These are phyloP conservation scores for Fulica atra DNA, from an alignment of 2,113 vertebrate genomes.

Conservation along the genomic window DNA sequence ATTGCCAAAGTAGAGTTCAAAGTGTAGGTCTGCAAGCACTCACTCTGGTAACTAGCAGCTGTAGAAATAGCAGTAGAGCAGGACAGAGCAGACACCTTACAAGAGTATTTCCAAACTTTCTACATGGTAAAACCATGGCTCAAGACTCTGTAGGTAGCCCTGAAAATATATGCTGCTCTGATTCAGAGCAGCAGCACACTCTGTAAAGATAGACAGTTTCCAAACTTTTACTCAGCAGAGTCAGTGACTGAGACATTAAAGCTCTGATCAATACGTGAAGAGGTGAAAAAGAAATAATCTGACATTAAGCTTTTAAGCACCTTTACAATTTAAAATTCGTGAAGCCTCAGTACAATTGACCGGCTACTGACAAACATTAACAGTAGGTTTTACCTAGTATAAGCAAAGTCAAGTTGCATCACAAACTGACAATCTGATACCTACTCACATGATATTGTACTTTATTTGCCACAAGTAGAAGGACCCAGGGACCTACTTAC, in stretches of 20 bases:
- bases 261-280: neutral
- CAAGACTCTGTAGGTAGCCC: neutral
- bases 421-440: neutral
- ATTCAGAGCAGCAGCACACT: neutral
- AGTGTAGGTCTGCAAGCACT: neutral
- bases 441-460: accelerated
- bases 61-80: neutral
- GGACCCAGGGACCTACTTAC: constrained; percentile 74
- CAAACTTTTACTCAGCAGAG: neutral
- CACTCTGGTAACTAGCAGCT: neutral
- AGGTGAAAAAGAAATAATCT: neutral
- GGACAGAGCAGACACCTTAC: neutral
- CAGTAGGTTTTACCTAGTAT: neutral
- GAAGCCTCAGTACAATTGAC: neutral
- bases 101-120: neutral
- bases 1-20: constrained; percentile 24
- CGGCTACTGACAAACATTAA: neutral
- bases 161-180: neutral
- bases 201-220: neutral
- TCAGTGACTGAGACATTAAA: neutral
- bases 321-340: neutral
- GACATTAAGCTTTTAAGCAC: neutral
- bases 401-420: neutral
- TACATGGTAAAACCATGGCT: neutral
- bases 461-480: neutral